Base-by-base conservation (phyloP, 1,140 invertebrate species). In the Tetramorium parvispinum region DNA sequence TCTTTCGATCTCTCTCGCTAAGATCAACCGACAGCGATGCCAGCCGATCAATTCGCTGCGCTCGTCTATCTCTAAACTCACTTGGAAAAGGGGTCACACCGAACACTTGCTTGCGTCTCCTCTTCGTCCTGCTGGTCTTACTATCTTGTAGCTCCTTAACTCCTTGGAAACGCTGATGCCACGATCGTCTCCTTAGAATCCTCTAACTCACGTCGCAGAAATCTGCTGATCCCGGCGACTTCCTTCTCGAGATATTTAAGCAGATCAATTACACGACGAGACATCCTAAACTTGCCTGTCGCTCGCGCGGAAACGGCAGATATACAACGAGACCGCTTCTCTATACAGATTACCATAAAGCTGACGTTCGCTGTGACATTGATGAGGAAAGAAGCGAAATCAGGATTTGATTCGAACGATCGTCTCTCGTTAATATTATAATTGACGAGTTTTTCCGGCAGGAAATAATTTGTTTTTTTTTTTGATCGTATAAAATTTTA, bases 1-100 rank as follows among this genome's bases (percentile, higher is more conserved):
- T 88, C 63, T 85, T 75, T 59, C 73, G 40, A 11, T 79, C n/a
- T 53, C 40, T n/a, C 49, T 73, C 76, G 46, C 63, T 59, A 55
- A 73, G 81, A 85, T 59, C 76, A 68, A 79, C 68, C 73, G 89
- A 91, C 77, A 65, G 83, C 46, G 40, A 57, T 27, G 75, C 65
- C 85, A 68, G 77, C 59, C 66, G 68, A 46, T 71, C 70, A 46
- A 53, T 53, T 78, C 53, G 53, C 61, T 46, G 70, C 55, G 68
- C 77, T 82, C 82, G 86, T 88, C 85, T 87, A 85, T 89, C 75
- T 86, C 49, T 21, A 87, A 88, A 86, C 83, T 90, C 57, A 55
- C 27, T 70, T 37, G 73, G 61, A 89, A 89, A 87, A 63, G 55
- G 57, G 76, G 85, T 89, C 73, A 75, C 59, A 27, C n/a, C 57